phyloP scores from a whole-genome alignment of 2,113 vertebrate genomes.

The Cygnus buccinator region DNA sequence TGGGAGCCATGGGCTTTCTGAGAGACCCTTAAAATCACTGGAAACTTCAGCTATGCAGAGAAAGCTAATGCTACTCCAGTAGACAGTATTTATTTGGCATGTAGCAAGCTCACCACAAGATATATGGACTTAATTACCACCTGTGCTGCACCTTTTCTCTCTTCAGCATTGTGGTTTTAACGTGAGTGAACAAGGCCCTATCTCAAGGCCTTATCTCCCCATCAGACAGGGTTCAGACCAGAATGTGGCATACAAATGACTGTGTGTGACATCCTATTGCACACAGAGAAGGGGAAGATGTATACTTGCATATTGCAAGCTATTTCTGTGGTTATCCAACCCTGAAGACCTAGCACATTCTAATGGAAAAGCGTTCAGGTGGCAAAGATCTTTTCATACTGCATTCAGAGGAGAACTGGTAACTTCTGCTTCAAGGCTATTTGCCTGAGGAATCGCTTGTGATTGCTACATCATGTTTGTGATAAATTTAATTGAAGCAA shows the following conservation, averaged over 20 bases:
- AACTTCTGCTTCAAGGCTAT: slow-evolving; percentile 46
- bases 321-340: slow-evolving; percentile 59
- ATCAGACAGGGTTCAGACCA: neutral
- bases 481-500: slow-evolving; percentile 41
- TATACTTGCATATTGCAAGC: slow-evolving; percentile 33
- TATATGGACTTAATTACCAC: neutral
- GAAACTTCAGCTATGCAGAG: neutral
- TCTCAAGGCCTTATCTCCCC: neutral
- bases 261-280: neutral
- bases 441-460: slow-evolving; percentile 7
- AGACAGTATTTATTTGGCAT: neutral
- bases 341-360: slow-evolving; percentile 57
- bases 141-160: neutral
- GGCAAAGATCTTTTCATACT: slow-evolving; percentile 57
- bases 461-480: neutral
- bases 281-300: neutral
- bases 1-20: neutral
- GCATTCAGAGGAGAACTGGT: slow-evolving; percentile 29
- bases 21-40: neutral
- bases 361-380: slow-evolving; percentile 58
- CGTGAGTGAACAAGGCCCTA: neutral
- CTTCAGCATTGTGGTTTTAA: neutral
- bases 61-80: neutral
- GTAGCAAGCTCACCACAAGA: neutral
- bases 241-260: neutral